A percentile compares a stretch with the other conserved stretches of the same genome.
These are phyloP conservation scores for Gambusia affinis DNA, from an alignment of 2,113 vertebrate genomes.

Conservation along the genomic window DNA sequence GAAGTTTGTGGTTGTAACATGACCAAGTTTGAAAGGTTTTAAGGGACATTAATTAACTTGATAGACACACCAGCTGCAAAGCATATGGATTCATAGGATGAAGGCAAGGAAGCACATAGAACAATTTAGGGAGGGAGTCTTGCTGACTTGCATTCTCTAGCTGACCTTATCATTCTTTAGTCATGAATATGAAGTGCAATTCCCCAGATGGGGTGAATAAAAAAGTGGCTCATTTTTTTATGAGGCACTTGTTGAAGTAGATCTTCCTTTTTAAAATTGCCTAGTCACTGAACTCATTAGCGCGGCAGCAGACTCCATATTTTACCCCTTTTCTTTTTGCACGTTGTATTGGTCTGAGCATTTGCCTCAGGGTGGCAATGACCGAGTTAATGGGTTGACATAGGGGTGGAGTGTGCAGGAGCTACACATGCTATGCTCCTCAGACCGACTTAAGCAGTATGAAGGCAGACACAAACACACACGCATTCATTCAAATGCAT, in stretches of 20 bases:
- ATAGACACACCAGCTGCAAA: constrained; percentile 16
- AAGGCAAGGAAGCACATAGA: constrained; percentile 16
- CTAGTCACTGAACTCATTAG: constrained; percentile 64
- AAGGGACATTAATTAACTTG: too few relatives aligned
- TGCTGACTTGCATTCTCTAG: constrained; percentile 45
- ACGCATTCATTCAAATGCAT: constrained; percentile 4
- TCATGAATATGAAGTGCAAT: constrained; percentile 32
- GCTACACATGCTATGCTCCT: constrained; percentile 58
- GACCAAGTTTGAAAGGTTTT: neutral
- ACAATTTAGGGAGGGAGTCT: neutral
- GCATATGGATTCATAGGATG: constrained; percentile 23
- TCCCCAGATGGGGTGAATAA: constrained; percentile 16
- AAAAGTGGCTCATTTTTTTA: constrained; percentile 6
- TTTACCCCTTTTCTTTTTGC: constrained; percentile 52
- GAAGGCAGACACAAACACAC: constrained; percentile 37
- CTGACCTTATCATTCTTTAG: constrained; percentile 26
- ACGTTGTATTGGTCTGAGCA: constrained; percentile 65
- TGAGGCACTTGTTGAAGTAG: constrained; percentile 26
- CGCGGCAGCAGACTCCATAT: constrained; percentile 59
- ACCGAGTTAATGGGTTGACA: constrained; percentile 58
- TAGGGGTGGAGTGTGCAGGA: constrained; percentile 34
- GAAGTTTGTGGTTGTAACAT: neutral
- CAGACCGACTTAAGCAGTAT: constrained; percentile 33
- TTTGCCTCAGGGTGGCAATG: constrained; percentile 67
- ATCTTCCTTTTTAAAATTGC: constrained; percentile 30